Percentiles rank a stretch among this genome's conserved stretches.
Evolutionary conservation across 2,797 vertebrate species (phyloP).

Genomic region (Margarornis squamiger): DNA sequence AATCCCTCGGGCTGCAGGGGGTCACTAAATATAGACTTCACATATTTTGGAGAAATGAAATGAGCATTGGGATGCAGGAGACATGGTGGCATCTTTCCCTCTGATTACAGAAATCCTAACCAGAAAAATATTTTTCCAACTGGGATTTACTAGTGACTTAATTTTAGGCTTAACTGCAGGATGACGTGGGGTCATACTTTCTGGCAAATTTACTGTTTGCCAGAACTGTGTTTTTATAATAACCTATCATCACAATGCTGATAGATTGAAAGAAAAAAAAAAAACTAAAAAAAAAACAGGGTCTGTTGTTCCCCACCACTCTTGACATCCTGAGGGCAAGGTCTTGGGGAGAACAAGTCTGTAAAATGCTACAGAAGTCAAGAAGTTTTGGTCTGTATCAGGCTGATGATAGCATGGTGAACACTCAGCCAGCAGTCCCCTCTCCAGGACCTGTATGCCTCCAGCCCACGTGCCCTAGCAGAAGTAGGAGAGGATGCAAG

Average conservation of each 20-base stretch:
- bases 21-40: background rate
- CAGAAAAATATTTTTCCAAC: background rate
- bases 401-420: background rate
- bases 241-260: background rate
- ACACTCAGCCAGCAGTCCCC: fast-evolving
- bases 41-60: background rate
- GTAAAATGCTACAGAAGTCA: background rate
- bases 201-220: background rate
- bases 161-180: background rate
- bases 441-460: background rate
- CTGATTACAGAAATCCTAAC: background rate
- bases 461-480: background rate
- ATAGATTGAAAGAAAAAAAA: background rate
- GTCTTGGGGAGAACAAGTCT: background rate
- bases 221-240: background rate
- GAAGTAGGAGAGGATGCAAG: background rate
- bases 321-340: background rate
- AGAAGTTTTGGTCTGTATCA: background rate
- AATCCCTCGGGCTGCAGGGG: background rate
- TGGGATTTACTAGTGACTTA: background rate
- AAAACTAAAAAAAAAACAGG: fast-evolving
- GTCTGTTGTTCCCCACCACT: background rate
- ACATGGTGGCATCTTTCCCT: background rate
- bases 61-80: background rate
- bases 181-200: fast-evolving